Base-by-base conservation (phyloP, 2,113 vertebrate species). In the Electrona antarctica region DNA sequence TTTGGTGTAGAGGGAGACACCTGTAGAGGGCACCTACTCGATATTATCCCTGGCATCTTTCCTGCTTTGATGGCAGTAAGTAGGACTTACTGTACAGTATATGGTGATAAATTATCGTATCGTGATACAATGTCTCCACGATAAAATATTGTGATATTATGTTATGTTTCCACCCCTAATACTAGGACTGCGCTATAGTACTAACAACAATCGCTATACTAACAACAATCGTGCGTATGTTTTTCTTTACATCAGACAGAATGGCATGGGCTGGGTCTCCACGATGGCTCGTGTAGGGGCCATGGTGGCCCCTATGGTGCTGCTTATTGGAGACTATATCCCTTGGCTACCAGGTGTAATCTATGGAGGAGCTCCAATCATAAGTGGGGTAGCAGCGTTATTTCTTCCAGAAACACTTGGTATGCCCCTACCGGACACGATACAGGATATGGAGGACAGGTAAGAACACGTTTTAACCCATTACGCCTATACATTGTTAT, bases 371-470 rank as follows among this genome's bases (percentile, higher is more conserved):
- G 89, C 86, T 1, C 94, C 93, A 0, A 74, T 96, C 60, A 0
- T 94, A 45, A 89, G 90, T 0, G 94, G 95, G 7, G 0, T 91
- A 2, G 82, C 90, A 50, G 86, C 89, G 8, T 8, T 87, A 45
- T 93, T 95, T 57, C 92, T 96, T 0, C 94, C 93, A 0, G 95
- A 98, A 83, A 96, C 94, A 0, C 88, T 92, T 11, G 87, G 86
- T 13, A 15, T 11, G 3, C 61, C 94, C 0, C 87, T 95, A n/a
- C 94, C 95, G 0, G 95, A 95, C 79, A 96, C 93, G 2, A 79
- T 95, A 12, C 77, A 88, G 61, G 94, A 96, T 0, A 89, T 93
- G 0, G 93, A 95, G 65, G 88, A 91, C 7, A 87, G 93, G 95
- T 95, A 69, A 82, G 75, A 50, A 41, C 21, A 21, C 21, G 21